Evolutionary conservation across 2,113 vertebrate species (phyloP).

Genomic region (Hyperopisus bebe): DNA sequence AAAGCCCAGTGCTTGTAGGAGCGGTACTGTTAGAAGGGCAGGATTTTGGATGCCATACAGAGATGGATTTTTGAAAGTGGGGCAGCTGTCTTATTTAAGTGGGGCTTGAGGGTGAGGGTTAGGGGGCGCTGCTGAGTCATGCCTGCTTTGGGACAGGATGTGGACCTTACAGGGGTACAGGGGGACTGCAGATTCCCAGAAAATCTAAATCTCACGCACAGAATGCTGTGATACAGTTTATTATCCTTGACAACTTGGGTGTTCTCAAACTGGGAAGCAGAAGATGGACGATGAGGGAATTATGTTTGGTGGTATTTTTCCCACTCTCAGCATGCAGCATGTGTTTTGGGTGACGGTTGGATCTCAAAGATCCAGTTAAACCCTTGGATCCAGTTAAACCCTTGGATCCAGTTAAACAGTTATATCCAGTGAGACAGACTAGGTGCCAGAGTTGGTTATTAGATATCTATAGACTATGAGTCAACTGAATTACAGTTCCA

Average conservation of each 20-base stretch:
- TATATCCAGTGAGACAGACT: not conserved
- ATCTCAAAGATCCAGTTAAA: not conserved
- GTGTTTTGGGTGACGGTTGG: not conserved
- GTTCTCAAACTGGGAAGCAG: not conserved
- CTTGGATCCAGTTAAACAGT: not conserved
- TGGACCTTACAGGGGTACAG: not conserved
- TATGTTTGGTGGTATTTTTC: not conserved
- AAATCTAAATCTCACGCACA: not conserved
- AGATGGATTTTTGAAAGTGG: slow-evolving; percentile 9
- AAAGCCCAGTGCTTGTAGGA: slow-evolving; percentile 30
- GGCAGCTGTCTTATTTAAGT: slow-evolving; percentile 13
- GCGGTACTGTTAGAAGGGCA: not conserved
- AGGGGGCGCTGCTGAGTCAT: not conserved
- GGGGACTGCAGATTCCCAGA: not conserved
- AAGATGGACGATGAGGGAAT: not conserved
- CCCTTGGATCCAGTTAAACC: not conserved
- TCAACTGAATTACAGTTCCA: not conserved
- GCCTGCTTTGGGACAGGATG: not conserved
- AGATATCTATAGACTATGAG: not conserved
- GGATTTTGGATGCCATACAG: slow-evolving; percentile 17
- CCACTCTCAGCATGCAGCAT: not conserved
- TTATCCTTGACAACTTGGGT: not conserved
- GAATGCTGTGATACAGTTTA: not conserved
- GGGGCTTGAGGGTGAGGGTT: not conserved
- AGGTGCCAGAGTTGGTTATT: not conserved